Conservation (phyloP, 2,113 vertebrate genomes). For the Barnardius zonarius region DNA sequence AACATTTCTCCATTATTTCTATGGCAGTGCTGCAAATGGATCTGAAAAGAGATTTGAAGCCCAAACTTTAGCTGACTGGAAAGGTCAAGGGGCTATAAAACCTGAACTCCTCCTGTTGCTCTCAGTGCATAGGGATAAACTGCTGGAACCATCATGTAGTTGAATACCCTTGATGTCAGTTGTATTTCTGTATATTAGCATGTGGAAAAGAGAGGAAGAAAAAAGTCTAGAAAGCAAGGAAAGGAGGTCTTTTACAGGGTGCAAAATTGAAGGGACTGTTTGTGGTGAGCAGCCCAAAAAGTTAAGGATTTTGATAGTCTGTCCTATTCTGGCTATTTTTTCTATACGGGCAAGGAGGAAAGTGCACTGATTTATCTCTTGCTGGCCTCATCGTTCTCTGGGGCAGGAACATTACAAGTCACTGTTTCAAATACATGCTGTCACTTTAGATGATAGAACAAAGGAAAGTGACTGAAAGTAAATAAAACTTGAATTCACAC, state of each 20-base stretch:
- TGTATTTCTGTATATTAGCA: not conserved
- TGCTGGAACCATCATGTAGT: not conserved
- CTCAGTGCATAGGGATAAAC: not conserved
- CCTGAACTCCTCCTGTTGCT: not conserved
- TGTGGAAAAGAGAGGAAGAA: not conserved
- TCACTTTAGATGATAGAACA: conserved; percentile 33
- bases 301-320: not conserved
- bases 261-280: not conserved
- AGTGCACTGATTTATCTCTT: not conserved
- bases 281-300: not conserved
- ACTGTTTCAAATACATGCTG: conserved; percentile 27
- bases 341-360: not conserved
- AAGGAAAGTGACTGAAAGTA: conserved; percentile 41
- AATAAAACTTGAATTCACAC: conserved; percentile 60
- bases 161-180: not conserved
- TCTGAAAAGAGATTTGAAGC: not conserved
- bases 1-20: not conserved
- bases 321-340: not conserved
- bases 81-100: not conserved
- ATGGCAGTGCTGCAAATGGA: not conserved
- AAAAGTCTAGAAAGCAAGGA: not conserved
- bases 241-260: not conserved
- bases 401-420: not conserved
- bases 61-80: not conserved
- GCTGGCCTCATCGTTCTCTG: not conserved